phyloP scores from a whole-genome alignment of 1,140 invertebrate species.

The Magallana ariakensis region DNA sequence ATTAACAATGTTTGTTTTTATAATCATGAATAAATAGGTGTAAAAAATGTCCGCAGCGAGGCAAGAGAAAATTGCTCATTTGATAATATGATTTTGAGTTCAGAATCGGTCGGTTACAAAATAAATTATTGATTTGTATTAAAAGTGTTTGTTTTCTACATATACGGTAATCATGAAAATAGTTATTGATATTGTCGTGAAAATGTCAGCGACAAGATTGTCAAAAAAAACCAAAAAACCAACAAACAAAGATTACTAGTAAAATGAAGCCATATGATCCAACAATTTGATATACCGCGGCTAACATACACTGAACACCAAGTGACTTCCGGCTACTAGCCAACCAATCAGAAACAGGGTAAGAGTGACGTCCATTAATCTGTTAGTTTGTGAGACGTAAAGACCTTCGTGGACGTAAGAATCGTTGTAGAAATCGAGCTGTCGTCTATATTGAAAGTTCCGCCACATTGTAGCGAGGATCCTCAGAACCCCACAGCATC shows the following conservation, averaged over 20 bases:
- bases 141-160: too few species aligned
- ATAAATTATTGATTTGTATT: too few species aligned
- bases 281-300: conserved; percentile 83
- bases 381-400: conserved; percentile 59
- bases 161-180: too few species aligned
- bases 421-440: conserved; percentile 54
- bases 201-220: too few species aligned
- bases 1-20: too few species aligned
- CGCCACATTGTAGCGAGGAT: conserved; percentile 83
- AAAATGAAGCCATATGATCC: conserved; percentile 65
- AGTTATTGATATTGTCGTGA: too few species aligned
- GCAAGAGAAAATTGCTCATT: too few species aligned
- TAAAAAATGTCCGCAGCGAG: too few species aligned
- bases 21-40: too few species aligned
- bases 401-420: conserved; percentile 50
- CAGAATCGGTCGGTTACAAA: too few species aligned
- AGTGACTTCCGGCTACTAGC: conserved; percentile 81
- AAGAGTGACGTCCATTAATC: conserved; percentile 77
- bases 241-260: conserved; percentile 48
- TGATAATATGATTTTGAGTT: too few species aligned
- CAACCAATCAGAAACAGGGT: conserved; percentile 82
- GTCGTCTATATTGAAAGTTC: conserved; percentile 81
- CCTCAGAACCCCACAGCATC: conserved; percentile 74
- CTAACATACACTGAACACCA: conserved; percentile 66
- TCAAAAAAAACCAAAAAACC: too few species aligned